Conservation (phyloP, 2,113 vertebrate genomes). For the Stegastes partitus region DNA sequence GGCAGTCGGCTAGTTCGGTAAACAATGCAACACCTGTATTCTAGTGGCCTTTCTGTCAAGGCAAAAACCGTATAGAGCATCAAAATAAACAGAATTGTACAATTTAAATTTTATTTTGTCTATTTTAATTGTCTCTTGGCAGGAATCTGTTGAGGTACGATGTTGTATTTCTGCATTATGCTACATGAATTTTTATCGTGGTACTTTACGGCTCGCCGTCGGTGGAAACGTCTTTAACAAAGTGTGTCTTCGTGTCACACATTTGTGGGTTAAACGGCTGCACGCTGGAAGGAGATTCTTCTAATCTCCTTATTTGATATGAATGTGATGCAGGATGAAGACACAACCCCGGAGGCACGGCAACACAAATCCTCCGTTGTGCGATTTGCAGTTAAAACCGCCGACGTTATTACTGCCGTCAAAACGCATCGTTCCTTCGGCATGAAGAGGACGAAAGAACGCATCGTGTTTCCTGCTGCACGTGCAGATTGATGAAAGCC, state of each 20-base stretch:
- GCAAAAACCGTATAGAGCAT: not conserved
- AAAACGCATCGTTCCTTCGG: not conserved
- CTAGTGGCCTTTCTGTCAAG: slow-evolving; percentile 7
- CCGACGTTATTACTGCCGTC: slow-evolving; percentile 15
- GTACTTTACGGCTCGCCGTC: not conserved
- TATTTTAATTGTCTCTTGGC: not conserved
- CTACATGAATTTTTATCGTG: not conserved
- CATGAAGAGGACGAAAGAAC: slow-evolving; percentile 1
- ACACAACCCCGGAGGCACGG: not conserved
- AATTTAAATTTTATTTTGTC: not conserved
- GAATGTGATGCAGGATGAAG: slow-evolving; percentile 30
- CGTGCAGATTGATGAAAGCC: not conserved
- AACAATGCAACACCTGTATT: slow-evolving; percentile 60
- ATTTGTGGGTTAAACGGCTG: slow-evolving; percentile 32
- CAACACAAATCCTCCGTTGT: slow-evolving; percentile 26
- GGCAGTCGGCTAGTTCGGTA: slow-evolving; percentile 60
- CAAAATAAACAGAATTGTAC: slow-evolving; percentile 7
- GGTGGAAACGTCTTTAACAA: not conserved
- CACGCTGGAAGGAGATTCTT: slow-evolving; percentile 16
- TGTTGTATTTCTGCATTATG: not conserved
- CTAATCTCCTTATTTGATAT: slow-evolving; percentile 37
- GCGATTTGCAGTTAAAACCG: slow-evolving; percentile 3
- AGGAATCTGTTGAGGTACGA: not conserved
- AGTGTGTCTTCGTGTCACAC: slow-evolving; percentile 3
- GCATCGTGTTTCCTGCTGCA: not conserved